These are phyloP conservation scores for Pomatorhinus ruficollis DNA, from an alignment of 2,113 vertebrate species.

Conservation along the genomic window DNA sequence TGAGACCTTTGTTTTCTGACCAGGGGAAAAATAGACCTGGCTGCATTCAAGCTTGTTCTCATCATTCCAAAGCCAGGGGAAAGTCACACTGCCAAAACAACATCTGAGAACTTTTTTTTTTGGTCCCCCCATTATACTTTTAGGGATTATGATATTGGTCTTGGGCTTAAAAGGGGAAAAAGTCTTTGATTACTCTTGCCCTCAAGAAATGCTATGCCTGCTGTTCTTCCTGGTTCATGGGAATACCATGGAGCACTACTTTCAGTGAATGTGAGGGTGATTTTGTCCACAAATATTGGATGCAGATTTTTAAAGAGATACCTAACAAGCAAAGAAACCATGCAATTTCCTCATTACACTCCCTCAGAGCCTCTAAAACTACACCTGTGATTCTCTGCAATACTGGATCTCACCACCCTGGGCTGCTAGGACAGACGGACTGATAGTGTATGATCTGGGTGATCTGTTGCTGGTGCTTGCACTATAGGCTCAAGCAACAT, in stretches of 20 bases:
- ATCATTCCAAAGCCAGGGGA: constrained; percentile 39
- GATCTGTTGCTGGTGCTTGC: fast-evolving
- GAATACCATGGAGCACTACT: background rate
- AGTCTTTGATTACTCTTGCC: constrained; percentile 1
- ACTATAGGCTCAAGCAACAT: background rate
- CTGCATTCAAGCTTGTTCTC: constrained; percentile 52
- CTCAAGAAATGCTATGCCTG: background rate
- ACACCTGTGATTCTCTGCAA: fast-evolving
- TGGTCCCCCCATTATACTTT: background rate
- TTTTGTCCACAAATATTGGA: background rate
- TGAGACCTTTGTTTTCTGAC: constrained; percentile 70
- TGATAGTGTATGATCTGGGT: fast-evolving
- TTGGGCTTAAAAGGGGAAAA: constrained; percentile 49
- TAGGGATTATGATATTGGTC: constrained; percentile 38
- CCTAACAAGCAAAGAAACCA: background rate
- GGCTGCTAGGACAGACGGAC: fast-evolving
- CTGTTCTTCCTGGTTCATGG: background rate
- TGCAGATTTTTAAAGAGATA: background rate
- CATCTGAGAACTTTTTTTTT: background rate
- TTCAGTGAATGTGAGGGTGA: background rate
- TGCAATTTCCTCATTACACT: fast-evolving
- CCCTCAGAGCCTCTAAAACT: background rate
- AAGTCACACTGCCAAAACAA: constrained; percentile 67
- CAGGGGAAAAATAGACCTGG: constrained; percentile 46
- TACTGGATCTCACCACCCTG: background rate